A percentile compares a stretch with the other conserved stretches of the same genome.
phyloP scores from a whole-genome alignment of 2,113 vertebrate species.

The Entosphenus tridentatus region DNA sequence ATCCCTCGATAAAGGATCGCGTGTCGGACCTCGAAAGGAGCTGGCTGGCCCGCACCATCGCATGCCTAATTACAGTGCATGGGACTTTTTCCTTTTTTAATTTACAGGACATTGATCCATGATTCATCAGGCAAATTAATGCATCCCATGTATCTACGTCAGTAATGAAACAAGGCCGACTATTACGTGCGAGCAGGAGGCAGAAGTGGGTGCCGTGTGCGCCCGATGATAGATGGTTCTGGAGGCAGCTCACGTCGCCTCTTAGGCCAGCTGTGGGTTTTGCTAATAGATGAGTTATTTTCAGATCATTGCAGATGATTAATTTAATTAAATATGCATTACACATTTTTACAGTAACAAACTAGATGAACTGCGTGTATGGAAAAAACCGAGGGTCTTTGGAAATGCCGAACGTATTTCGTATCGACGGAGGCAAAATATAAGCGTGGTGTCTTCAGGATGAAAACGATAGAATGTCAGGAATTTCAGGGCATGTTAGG shows the following conservation, averaged over 20 bases:
- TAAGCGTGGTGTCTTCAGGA: too few relatives aligned
- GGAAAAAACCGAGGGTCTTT: too few relatives aligned
- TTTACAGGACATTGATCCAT: constrained; percentile 6
- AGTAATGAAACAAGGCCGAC: constrained; percentile 1
- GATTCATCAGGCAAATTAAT: constrained; percentile 3
- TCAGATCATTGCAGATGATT: constrained; percentile 3
- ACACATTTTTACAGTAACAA: background rate
- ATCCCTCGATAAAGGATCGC: too few relatives aligned
- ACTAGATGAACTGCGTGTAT: too few relatives aligned
- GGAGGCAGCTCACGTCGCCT: background rate
- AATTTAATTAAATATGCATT: constrained; percentile 7
- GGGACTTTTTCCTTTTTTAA: background rate
- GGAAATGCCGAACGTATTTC: too few relatives aligned
- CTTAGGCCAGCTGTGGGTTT: constrained; percentile 1
- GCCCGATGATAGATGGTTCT: constrained; percentile 2
- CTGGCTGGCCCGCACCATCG: too few relatives aligned
- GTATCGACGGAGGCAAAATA: too few relatives aligned
- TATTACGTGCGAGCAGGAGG: background rate
- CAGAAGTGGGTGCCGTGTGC: background rate
- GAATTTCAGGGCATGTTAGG: too few relatives aligned
- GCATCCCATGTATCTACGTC: constrained; percentile 1
- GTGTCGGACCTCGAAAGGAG: too few relatives aligned
- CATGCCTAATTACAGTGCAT: too few relatives aligned
- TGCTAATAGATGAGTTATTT: constrained; percentile 5
- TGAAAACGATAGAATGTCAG: too few relatives aligned